Percentiles rank a stretch among this genome's conserved stretches.
phyloP scores from a whole-genome alignment of 2,888 invertebrate species.

The Bombyx huttoni region DNA sequence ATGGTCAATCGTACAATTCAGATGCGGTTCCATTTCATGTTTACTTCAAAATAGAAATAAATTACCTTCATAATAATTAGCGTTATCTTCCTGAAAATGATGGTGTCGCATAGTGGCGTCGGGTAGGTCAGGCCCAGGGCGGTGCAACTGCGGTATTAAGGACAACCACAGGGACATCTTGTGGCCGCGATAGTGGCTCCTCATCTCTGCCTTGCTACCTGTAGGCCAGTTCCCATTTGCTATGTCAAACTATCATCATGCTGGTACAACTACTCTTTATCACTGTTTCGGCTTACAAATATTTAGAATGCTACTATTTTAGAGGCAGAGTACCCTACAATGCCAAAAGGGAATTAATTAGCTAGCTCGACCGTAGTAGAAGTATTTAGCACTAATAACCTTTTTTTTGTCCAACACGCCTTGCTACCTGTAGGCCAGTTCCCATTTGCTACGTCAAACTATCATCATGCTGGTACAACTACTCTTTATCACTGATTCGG shows the following conservation, averaged over 20 bases:
- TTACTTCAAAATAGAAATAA: background rate
- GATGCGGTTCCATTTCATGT: background rate
- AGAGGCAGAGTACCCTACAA: no score
- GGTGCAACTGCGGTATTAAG: conserved; percentile 90
- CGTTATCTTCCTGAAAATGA: conserved; percentile 86
- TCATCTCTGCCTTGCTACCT: conserved; percentile 83
- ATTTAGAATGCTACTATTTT: no score
- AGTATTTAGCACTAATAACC: no score
- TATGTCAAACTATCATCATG: background rate
- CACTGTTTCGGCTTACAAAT: no score
- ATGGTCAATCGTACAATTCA: no score
- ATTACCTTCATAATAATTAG: conserved; percentile 84
- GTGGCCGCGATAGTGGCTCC: conserved; percentile 93
- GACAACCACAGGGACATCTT: conserved; percentile 95
- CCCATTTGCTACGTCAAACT: background rate
- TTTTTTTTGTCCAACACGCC: no score
- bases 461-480: no score
- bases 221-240: conserved; percentile 6
- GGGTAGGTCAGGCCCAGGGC: conserved; percentile 80
- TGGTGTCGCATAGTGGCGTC: conserved; percentile 90
- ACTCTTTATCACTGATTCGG: no score
- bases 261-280: no score
- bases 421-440: conserved; percentile 68
- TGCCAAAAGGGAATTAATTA: no score
- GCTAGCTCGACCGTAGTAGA: no score